Evolutionary conservation across 1,140 invertebrate species (phyloP).

Genomic region (Drepana arcuata): DNA sequence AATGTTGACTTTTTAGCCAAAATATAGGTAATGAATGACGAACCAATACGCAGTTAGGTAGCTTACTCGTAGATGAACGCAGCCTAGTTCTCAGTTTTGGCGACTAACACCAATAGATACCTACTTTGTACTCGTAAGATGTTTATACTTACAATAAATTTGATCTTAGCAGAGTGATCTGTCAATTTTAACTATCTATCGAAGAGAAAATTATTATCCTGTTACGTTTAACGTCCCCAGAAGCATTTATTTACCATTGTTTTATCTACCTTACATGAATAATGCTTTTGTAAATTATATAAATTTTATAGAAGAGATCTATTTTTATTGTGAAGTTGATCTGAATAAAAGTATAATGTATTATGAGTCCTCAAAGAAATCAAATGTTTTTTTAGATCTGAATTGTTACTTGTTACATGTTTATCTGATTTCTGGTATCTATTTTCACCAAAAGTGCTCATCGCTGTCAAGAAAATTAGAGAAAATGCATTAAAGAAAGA

Average conservation of each 20-base stretch:
- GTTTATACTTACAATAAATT: conserved; percentile 63
- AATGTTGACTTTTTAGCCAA: conserved; percentile 71
- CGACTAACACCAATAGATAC: conserved; percentile 68
- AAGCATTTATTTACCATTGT: conserved; percentile 69
- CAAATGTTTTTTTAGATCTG: conserved; percentile 55
- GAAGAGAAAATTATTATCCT: conserved; percentile 38
- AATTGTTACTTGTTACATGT: conserved; percentile 64
- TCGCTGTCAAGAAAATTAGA: conserved; percentile 74
- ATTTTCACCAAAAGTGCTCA: conserved; percentile 78
- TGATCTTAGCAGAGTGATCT: conserved; percentile 61
- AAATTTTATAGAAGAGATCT: conserved; percentile 72
- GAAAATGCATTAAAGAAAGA: conserved; percentile 73
- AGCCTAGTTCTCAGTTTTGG: conserved; percentile 67
- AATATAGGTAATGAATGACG: conserved; percentile 69
- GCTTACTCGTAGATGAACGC: conserved; percentile 66
- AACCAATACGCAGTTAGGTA: conserved; percentile 71
- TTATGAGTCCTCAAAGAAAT: conserved; percentile 52
- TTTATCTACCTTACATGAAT: conserved; percentile 47
- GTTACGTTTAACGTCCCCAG: conserved; percentile 58
- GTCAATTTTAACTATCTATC: conserved; percentile 69
- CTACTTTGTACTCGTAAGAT: conserved; percentile 61
- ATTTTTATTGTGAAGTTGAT: conserved; percentile 70
- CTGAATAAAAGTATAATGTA: conserved; percentile 52
- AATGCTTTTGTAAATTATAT: conserved; percentile 69
- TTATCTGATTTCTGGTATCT: conserved; percentile 69